These are phyloP conservation scores for Atherinosoma microstoma DNA, from an alignment of 2,797 vertebrate genomes.

Conservation along the genomic window DNA sequence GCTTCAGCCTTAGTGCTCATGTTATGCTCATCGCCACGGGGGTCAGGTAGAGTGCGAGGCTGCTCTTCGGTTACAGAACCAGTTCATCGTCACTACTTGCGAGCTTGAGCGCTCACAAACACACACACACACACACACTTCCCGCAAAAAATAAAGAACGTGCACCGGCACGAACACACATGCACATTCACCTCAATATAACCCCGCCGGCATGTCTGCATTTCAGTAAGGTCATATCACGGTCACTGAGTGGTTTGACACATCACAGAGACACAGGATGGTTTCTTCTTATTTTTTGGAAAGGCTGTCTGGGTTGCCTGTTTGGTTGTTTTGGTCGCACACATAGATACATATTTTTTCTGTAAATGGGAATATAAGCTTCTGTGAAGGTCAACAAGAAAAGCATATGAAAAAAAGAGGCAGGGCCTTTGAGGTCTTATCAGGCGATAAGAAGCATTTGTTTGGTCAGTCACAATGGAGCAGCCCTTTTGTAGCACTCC, in stretches of 20 bases:
- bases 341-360: slow-evolving; percentile 21
- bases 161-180: slow-evolving; percentile 4
- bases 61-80: slow-evolving; percentile 59
- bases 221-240: slow-evolving; percentile 69
- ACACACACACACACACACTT: not conserved
- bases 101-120: slow-evolving; percentile 11
- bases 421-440: slow-evolving; percentile 41
- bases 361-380: slow-evolving; percentile 41
- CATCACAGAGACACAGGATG: slow-evolving; percentile 42
- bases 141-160: not conserved
- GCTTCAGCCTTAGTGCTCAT: slow-evolving; percentile 57
- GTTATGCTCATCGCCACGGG: slow-evolving; percentile 57
- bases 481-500: slow-evolving; percentile 19
- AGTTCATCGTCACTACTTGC: slow-evolving; percentile 37
- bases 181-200: slow-evolving; percentile 51
- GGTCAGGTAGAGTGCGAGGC: slow-evolving; percentile 73
- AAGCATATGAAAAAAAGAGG: slow-evolving; percentile 44
- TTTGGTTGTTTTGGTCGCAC: slow-evolving; percentile 13
- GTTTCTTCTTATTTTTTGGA: slow-evolving; percentile 23
- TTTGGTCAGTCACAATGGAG: slow-evolving; percentile 22
- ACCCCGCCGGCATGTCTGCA: slow-evolving; percentile 56
- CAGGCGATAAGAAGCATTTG: slow-evolving; percentile 19
- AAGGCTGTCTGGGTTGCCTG: slow-evolving; percentile 4
- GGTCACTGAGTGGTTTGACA: slow-evolving; percentile 69
- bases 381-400: slow-evolving; percentile 56